A percentile compares a stretch with the other conserved stretches of the same genome.
Evolutionary conservation across 2,113 vertebrate species (phyloP).

Genomic region (Sigmodon hispidus): DNA sequence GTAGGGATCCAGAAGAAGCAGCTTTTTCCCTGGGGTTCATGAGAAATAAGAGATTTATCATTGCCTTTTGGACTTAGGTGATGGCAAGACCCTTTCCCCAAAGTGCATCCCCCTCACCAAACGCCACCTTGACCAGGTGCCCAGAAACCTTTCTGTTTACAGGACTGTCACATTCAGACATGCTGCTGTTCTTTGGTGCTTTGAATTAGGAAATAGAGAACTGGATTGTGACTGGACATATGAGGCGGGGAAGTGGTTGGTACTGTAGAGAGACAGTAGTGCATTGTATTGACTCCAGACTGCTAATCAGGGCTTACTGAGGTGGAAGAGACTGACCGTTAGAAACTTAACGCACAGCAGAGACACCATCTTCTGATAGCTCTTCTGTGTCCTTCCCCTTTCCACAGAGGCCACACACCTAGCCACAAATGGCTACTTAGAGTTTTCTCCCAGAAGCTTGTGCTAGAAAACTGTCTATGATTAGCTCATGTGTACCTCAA

Average conservation of each 20-base stretch:
- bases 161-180: not conserved
- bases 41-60: not conserved
- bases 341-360: rapidly evolving
- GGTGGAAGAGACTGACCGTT: not conserved
- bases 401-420: not conserved
- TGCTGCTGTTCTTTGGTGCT: not conserved
- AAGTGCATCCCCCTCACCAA: not conserved
- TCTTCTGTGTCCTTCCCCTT: not conserved
- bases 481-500: not conserved
- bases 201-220: not conserved
- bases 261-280: rapidly evolving
- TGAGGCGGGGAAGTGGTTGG: not conserved
- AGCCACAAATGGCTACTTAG: not conserved
- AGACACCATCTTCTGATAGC: rapidly evolving
- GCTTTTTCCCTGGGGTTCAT: not conserved
- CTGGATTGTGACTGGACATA: not conserved
- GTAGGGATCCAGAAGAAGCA: not conserved
- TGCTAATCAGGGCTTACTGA: not conserved
- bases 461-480: not conserved
- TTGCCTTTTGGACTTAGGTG: not conserved
- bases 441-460: not conserved
- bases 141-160: not conserved
- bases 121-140: not conserved
- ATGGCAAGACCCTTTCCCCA: no score
- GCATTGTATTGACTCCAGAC: not conserved